Conservation (phyloP, 2,113 vertebrate species). For the Galemys pyrenaicus region DNA sequence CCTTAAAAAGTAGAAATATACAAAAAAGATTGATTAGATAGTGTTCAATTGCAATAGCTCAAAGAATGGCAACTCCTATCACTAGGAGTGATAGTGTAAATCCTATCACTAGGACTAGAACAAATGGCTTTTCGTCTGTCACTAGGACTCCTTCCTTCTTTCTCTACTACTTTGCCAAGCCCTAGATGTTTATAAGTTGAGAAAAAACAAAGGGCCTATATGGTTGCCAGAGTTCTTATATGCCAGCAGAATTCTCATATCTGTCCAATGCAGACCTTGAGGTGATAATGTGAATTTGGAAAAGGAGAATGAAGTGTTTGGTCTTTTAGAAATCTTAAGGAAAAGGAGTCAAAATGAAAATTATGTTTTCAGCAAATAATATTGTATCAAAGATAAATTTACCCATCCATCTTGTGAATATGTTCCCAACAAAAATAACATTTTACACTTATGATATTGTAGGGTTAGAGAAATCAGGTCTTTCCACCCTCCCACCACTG, state of each 20-base stretch:
- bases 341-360: constrained; percentile 36
- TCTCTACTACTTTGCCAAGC: background rate
- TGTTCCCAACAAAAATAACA: constrained; percentile 21
- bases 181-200: constrained; percentile 78
- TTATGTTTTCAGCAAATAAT: background rate
- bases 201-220: constrained; percentile 85
- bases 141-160: background rate
- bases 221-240: constrained; percentile 84
- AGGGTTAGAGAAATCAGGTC: too few species aligned
- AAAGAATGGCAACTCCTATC: constrained; percentile 84
- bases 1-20: constrained; percentile 62
- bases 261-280: constrained; percentile 86
- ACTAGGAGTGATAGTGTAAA: too few species aligned
- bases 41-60: constrained; percentile 87
- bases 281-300: constrained; percentile 81
- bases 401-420: background rate
- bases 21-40: constrained; percentile 82
- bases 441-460: background rate
- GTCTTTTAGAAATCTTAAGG: constrained; percentile 88
- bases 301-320: constrained; percentile 84
- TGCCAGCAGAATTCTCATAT: constrained; percentile 80
- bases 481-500: too few species aligned
- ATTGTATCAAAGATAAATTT: background rate
- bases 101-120: too few species aligned
- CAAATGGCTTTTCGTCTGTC: constrained; percentile 74